Evolutionary conservation across 1,140 invertebrate genomes (phyloP).

Genomic region (Macrosteles quadrilineatus): DNA sequence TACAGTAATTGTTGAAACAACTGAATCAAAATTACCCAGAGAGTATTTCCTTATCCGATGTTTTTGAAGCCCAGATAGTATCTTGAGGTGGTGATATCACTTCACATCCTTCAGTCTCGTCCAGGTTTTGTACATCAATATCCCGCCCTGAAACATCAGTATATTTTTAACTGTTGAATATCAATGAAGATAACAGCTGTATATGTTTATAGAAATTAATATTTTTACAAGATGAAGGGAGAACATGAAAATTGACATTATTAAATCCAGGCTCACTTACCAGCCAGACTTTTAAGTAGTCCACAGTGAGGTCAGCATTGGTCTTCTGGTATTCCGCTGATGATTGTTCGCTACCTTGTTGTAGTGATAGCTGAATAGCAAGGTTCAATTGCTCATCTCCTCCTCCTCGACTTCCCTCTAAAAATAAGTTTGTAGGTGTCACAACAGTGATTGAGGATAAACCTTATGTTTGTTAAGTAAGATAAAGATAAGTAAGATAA

Average conservation of each 20-base stretch:
- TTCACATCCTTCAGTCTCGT: neutral
- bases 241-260: too few species aligned
- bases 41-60: constrained; percentile 19
- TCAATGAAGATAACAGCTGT: too few species aligned
- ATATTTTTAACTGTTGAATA: neutral
- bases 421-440: too few species aligned
- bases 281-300: constrained; percentile 58
- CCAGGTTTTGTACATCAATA: constrained; percentile 34
- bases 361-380: constrained; percentile 54
- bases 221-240: too few species aligned
- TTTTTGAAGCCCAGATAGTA: constrained; percentile 10
- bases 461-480: too few species aligned
- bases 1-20: too few species aligned
- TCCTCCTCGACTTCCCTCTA: neutral
- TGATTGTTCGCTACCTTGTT: constrained; percentile 47
- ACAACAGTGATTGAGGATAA: too few species aligned
- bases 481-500: too few species aligned
- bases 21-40: constrained; percentile 20
- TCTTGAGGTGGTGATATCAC: constrained; percentile 22
- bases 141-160: constrained; percentile 17
- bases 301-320: constrained; percentile 56
- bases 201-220: too few species aligned
- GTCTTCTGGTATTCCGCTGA: constrained; percentile 46
- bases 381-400: constrained; percentile 54
- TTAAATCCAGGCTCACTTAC: constrained; percentile 36